A percentile compares a stretch with the other conserved stretches of the same genome.
Evolutionary conservation across 2,113 vertebrate genomes (phyloP).

Genomic region (Tamias sibiricus): DNA sequence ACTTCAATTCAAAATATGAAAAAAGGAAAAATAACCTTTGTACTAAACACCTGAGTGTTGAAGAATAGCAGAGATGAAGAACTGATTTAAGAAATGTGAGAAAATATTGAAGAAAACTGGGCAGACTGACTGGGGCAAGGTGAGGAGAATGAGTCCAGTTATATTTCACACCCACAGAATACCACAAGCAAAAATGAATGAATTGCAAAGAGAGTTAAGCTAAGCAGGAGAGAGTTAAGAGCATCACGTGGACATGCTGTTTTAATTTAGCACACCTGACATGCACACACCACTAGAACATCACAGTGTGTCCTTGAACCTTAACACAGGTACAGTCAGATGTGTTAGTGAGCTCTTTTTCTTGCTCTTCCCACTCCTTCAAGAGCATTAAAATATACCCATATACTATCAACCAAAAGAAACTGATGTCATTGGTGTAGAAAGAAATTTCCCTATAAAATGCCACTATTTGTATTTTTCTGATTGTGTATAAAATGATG

Average conservation of each 20-base stretch:
- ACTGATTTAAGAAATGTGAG: background rate
- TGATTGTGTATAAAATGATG: constrained; percentile 1
- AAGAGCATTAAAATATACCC: background rate
- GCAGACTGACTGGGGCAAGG: background rate
- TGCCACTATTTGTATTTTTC: background rate
- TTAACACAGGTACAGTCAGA: background rate
- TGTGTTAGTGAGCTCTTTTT: background rate
- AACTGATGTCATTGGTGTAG: background rate
- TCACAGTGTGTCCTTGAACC: too few relatives aligned
- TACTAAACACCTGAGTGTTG: background rate
- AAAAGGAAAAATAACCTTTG: background rate
- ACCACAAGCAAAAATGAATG: background rate
- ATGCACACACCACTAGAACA: too few relatives aligned
- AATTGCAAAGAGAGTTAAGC: background rate
- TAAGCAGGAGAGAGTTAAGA: background rate
- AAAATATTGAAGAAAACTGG: background rate
- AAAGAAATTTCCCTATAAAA: background rate
- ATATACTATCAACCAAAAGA: background rate
- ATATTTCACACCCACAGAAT: background rate
- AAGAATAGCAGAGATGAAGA: background rate
- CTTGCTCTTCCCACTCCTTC: background rate
- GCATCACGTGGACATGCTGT: too few relatives aligned
- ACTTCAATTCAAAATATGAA: background rate
- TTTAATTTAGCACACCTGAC: background rate
- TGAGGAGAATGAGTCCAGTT: background rate